Percentiles rank a stretch among this genome's conserved stretches.
These are phyloP conservation scores for Cryptoprocta ferox DNA, from an alignment of 2,797 vertebrate genomes.

Conservation along the genomic window DNA sequence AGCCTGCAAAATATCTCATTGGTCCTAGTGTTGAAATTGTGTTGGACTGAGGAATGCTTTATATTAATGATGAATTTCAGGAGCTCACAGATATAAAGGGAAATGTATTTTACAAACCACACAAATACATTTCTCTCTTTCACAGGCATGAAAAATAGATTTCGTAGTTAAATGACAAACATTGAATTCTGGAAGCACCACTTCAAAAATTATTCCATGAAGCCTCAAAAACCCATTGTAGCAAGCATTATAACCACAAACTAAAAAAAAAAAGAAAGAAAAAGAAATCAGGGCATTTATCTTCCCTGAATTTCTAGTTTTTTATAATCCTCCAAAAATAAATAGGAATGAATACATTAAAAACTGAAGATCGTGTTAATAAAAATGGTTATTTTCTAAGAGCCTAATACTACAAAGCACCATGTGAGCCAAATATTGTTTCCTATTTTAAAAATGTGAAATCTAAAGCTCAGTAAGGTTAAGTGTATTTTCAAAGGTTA, in stretches of 20 bases:
- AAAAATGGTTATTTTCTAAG: background rate
- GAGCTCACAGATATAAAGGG: background rate
- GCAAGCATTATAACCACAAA: background rate
- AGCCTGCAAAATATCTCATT: background rate
- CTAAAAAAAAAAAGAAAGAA: background rate
- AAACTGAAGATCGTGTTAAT: background rate
- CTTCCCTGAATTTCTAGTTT: background rate
- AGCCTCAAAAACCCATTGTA: slow-evolving; percentile 10
- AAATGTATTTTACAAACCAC: background rate
- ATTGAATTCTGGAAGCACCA: background rate
- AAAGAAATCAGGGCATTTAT: background rate
- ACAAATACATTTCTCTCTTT: slow-evolving; percentile 12
- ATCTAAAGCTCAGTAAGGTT: background rate
- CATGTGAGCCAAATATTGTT: background rate
- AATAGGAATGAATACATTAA: background rate
- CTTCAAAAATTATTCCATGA: slow-evolving; percentile 34
- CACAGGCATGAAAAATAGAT: background rate
- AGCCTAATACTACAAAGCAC: background rate
- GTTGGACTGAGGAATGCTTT: background rate
- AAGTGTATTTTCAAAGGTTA: slow-evolving; percentile 10
- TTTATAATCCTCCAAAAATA: background rate
- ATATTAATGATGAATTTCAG: slow-evolving; percentile 39
- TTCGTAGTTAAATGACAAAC: slow-evolving; percentile 16
- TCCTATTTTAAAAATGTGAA: background rate
- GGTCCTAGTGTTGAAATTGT: background rate